Percentiles rank a stretch among this genome's conserved stretches.
phyloP scores from a whole-genome alignment of 2,113 vertebrate species.

The Phylloscopus whistleri region DNA sequence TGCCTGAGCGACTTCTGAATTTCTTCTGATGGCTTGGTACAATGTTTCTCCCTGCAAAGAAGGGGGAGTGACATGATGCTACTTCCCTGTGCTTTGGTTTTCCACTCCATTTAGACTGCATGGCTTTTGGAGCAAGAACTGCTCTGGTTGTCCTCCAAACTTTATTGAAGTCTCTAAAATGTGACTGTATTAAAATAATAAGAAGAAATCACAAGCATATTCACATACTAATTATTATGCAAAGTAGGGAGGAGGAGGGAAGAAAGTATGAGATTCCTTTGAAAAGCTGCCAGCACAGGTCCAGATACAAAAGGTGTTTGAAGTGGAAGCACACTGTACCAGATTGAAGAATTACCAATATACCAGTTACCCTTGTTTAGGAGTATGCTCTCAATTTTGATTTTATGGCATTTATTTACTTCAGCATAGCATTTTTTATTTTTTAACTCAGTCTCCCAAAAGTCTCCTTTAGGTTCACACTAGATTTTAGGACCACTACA shows the following conservation, averaged over 20 bases:
- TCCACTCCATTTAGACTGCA: background rate
- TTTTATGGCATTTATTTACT: background rate
- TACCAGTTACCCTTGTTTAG: background rate
- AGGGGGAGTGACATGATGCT: background rate
- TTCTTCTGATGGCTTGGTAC: background rate
- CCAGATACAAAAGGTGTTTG: constrained; percentile 34
- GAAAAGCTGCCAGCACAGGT: constrained; percentile 27
- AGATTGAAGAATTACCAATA: background rate
- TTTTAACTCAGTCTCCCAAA: background rate
- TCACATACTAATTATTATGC: constrained; percentile 34
- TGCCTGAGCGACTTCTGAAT: background rate
- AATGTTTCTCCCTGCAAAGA: background rate
- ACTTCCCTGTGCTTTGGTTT: background rate
- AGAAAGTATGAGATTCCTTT: background rate
- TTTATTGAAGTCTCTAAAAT: background rate
- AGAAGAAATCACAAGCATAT: constrained; percentile 13
- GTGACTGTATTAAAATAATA: constrained; percentile 4
- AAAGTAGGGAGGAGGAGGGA: background rate
- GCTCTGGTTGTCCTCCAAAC: background rate
- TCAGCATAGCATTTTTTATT: background rate
- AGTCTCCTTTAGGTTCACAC: background rate
- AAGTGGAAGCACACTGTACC: background rate
- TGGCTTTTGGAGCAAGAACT: background rate
- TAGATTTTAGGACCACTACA: background rate
- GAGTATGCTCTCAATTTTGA: background rate